A percentile compares a stretch with the other conserved stretches of the same genome.
phyloP scores from a whole-genome alignment of 2,113 vertebrate genomes.

The Sylvietta virens region DNA sequence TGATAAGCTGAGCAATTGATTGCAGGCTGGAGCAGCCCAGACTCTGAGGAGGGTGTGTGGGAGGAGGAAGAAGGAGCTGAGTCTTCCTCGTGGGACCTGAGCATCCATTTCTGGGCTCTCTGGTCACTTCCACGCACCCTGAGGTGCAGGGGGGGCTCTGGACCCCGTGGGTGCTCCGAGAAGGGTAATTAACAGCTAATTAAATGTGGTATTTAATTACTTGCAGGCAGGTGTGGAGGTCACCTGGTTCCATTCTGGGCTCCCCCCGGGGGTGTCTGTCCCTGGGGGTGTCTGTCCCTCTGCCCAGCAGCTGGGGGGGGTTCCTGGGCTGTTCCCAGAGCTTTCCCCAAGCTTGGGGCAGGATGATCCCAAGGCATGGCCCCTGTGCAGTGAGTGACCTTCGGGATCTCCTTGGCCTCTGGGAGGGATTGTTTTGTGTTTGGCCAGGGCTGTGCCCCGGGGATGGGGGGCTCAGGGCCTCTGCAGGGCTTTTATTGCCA shows the following conservation, averaged over 20 bases:
- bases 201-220: neutral
- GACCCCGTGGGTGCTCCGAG: fast-evolving
- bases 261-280: neutral
- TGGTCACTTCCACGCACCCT: fast-evolving
- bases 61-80: neutral
- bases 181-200: neutral
- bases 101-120: neutral
- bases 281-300: neutral
- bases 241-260: neutral
- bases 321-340: fast-evolving
- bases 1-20: conserved; percentile 34
- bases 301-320: neutral
- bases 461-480: neutral
- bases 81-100: neutral
- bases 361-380: neutral
- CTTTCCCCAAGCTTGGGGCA: neutral
- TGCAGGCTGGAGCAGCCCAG: neutral
- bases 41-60: neutral
- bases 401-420: neutral
- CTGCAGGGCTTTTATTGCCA: neutral
- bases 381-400: neutral
- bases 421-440: neutral
- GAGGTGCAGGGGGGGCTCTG: neutral
- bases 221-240: fast-evolving
- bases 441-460: neutral